Evolutionary conservation across 2,888 invertebrate species (phyloP), one percentile per base, ranked within the genome.

Genomic region (Boloria euphrosyne): DNA sequence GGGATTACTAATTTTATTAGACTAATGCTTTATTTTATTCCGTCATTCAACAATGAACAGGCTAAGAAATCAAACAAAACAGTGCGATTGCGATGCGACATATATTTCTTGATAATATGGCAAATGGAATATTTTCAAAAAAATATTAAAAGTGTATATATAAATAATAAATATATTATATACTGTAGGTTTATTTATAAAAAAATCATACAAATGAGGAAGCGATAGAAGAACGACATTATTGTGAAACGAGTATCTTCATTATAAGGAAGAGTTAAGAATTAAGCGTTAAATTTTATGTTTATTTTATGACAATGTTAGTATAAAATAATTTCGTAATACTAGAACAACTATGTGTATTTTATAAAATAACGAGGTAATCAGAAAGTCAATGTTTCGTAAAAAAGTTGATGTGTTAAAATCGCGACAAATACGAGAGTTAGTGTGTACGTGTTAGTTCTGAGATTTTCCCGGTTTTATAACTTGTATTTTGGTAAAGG

Each of bases 221-320:
- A 67, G 55, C 16, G 38, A 62, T 46, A 44, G 13, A 51, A 43
- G 44, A 52, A 61, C 43, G 18, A 47, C 44, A 59, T 44, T 63
- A 46, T 67, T 62, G 51, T 44, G 52, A 62, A 62, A 63, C 63
- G 49, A 53, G 59, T 38, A 38, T 60, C 55, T 59, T 53, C 43
- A 46, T 57, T 22, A 59, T 53, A 47, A 59, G 46, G 43, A 54
- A 65, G 44, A 38, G 13, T 13, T 51, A 54, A 65, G 44, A 38
- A 7, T 13, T 51, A 43, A 52, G 46, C 38, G 55, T 64, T 17
- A 59, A 55, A 54, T 49, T 66, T 62, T 47, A 62, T 51, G 43
- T 44, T 61, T 55, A 65, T 68, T 66, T 68, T 57, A 55, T 63
- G 46, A 46, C 49, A 67, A 49, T 52, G 14, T 46, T n/a, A 22